A percentile compares a stretch with the other conserved stretches of the same genome.
Evolutionary conservation across 2,113 vertebrate species (phyloP).

Genomic region (Puffinus mauretanicus): DNA sequence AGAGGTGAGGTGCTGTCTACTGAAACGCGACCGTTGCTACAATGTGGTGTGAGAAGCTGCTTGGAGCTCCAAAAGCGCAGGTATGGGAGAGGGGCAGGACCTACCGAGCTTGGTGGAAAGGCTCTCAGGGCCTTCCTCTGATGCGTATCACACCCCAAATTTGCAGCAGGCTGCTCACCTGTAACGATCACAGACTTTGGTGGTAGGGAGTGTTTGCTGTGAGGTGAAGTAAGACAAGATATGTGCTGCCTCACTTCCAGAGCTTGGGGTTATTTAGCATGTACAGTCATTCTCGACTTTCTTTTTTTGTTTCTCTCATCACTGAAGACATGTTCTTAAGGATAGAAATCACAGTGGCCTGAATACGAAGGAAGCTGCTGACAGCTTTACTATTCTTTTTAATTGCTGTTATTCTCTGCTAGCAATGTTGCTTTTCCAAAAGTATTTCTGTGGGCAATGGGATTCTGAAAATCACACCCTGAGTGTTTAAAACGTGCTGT

Average conservation of each 20-base stretch:
- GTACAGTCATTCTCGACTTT: background rate
- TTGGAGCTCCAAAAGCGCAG: background rate
- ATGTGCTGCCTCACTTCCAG: background rate
- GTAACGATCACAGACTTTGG: background rate
- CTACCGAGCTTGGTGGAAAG: background rate
- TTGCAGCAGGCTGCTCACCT: background rate
- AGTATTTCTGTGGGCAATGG: background rate
- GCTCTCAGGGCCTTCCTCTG: background rate
- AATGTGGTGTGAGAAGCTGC: background rate
- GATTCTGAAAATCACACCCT: background rate
- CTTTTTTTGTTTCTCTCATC: background rate
- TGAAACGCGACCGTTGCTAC: background rate
- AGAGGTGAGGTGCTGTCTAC: background rate
- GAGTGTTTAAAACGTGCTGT: background rate
- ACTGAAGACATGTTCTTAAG: background rate
- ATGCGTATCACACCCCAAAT: background rate
- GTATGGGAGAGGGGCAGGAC: background rate
- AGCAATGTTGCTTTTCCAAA: background rate
- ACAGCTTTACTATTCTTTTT: conserved; percentile 2
- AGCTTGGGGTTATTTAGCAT: background rate
- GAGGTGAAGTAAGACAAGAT: background rate
- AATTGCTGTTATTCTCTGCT: background rate
- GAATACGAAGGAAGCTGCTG: background rate
- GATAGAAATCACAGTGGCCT: background rate
- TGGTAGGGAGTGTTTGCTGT: background rate